phyloP scores from a whole-genome alignment of 2,113 vertebrate genomes.

The Saccopteryx leptura region DNA sequence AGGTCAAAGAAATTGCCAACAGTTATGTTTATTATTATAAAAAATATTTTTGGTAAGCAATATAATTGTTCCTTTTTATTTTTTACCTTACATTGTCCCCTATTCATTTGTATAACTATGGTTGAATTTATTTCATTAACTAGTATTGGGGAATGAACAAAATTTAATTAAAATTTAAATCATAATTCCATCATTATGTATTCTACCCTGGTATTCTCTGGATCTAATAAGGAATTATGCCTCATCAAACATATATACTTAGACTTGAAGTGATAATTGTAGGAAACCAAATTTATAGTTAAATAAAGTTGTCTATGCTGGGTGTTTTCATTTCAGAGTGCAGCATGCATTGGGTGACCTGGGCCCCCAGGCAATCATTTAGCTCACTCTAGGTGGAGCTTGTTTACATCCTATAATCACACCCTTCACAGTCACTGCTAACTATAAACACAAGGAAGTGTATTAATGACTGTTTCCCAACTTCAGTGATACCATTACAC shows the following conservation, averaged over 20 bases:
- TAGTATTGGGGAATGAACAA: constrained; percentile 42
- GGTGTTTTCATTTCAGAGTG: constrained; percentile 74
- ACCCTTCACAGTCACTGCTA: constrained; percentile 67
- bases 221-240: constrained; percentile 70
- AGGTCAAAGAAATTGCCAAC: constrained; percentile 52
- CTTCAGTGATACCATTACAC: constrained; percentile 19
- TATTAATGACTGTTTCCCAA: constrained; percentile 67
- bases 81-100: neutral
- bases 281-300: constrained; percentile 68
- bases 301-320: constrained; percentile 77
- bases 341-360: constrained; percentile 63
- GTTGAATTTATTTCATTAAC: constrained; percentile 50
- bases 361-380: constrained; percentile 59
- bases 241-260: constrained; percentile 66
- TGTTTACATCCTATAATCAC: constrained; percentile 74
- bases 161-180: constrained; percentile 77
- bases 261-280: constrained; percentile 67
- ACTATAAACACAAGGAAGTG: constrained; percentile 72
- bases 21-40: constrained; percentile 44
- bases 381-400: constrained; percentile 62
- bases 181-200: constrained; percentile 58
- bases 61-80: constrained; percentile 50
- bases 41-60: constrained; percentile 67
- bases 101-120: constrained; percentile 36
- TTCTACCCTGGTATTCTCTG: constrained; percentile 40